Evolutionary conservation across 2,113 vertebrate species (phyloP).

Genomic region (Phaethornis superciliosus): DNA sequence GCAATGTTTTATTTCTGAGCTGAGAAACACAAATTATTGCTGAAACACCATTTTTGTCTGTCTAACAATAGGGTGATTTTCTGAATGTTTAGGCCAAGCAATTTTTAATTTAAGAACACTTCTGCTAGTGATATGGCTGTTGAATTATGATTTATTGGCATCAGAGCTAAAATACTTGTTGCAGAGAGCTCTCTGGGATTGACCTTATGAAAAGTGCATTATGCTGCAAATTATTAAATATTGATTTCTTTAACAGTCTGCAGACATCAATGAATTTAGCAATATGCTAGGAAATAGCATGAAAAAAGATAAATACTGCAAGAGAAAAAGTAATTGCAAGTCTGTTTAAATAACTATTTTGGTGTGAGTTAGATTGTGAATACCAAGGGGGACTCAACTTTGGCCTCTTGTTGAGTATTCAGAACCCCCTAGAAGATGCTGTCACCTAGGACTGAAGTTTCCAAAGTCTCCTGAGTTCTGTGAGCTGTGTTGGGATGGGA

Average conservation of each 20-base stretch:
- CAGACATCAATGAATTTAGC: slow-evolving; percentile 28
- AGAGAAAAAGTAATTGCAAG: slow-evolving; percentile 18
- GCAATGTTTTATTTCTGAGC: slow-evolving; percentile 7
- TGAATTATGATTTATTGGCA: slow-evolving; percentile 38
- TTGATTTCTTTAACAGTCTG: slow-evolving; percentile 26
- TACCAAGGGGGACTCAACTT: not conserved
- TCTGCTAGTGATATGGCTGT: not conserved
- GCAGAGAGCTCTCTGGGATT: not conserved
- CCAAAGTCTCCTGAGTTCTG: not conserved
- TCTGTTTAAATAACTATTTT: not conserved
- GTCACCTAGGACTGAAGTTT: not conserved
- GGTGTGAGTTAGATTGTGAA: not conserved
- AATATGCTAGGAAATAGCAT: slow-evolving; percentile 29
- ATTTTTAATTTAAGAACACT: slow-evolving; percentile 45
- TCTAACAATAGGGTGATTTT: slow-evolving; percentile 16
- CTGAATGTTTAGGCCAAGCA: slow-evolving; percentile 30
- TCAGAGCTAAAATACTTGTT: slow-evolving; percentile 21
- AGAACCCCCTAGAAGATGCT: not conserved
- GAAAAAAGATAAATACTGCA: slow-evolving; percentile 23
- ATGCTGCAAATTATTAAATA: slow-evolving; percentile 53
- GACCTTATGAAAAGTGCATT: not conserved
- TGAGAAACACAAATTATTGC: slow-evolving; percentile 17
- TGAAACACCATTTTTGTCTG: not conserved
- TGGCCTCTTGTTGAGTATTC: not conserved
- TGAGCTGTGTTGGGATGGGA: rapidly evolving